phyloP scores from a whole-genome alignment of 2,888 invertebrate species.

The Drosophila falleni region DNA sequence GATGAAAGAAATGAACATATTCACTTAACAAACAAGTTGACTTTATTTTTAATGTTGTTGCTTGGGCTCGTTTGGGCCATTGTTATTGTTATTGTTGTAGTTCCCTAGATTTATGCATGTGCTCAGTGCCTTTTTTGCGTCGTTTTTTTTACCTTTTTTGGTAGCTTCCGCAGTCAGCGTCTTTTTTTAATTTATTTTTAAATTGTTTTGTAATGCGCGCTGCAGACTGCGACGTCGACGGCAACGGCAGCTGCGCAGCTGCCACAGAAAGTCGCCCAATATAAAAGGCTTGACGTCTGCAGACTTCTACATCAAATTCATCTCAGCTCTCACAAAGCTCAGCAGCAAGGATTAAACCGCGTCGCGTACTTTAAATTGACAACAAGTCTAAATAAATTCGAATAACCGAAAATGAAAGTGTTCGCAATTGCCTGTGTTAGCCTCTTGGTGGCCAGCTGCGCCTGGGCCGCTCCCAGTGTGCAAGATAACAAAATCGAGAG shows the following conservation, averaged over 20 bases:
- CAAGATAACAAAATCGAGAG: constrained; percentile 86
- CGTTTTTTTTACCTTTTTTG: constrained; percentile 50
- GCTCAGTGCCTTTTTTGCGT: constrained; percentile 62
- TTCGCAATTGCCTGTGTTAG: constrained; percentile 75
- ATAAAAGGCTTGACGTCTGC: constrained; percentile 84
- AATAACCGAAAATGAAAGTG: constrained; percentile 83
- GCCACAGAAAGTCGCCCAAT: constrained; percentile 75
- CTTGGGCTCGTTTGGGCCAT: constrained; percentile 54
- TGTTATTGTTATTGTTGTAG: constrained; percentile 28
- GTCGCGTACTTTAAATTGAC: constrained; percentile 36
- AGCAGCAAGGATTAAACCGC: constrained; percentile 75
- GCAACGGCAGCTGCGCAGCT: constrained; percentile 44
- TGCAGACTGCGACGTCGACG: constrained; percentile 47
- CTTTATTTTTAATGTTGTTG: constrained; percentile 76
- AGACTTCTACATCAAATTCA: constrained; percentile 85
- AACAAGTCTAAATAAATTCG: constrained; percentile 7
- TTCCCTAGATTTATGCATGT: constrained; percentile 66
- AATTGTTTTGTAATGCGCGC: constrained; percentile 81
- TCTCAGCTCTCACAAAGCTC: constrained; percentile 83
- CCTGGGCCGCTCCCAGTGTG: constrained; percentile 83
- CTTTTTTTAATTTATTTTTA: constrained; percentile 70
- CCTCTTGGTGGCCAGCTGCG: constrained; percentile 78
- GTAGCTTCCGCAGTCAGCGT: constrained; percentile 69
- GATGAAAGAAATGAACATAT: constrained; percentile 69
- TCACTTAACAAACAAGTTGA: constrained; percentile 82